Evolutionary conservation across 2,797 vertebrate genomes (phyloP), one percentile per base, ranked within the genome.

Genomic region (Glyptemys insculpta): DNA sequence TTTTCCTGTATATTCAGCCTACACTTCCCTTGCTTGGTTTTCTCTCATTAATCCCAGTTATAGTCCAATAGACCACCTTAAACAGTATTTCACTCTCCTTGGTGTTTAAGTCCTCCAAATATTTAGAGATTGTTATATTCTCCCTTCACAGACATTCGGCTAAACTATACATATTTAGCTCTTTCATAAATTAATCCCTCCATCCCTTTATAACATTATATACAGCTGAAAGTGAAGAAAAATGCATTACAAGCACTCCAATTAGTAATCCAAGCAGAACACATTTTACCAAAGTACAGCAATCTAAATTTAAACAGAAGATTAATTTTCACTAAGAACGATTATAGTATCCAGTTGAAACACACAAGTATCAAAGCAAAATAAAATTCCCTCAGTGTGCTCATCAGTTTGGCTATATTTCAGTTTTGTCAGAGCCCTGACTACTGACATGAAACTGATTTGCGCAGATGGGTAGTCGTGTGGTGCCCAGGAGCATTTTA

Each of bases 361-460:
- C 74, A 86, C 23, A 31, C 56, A 81, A 87, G 49, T 85, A 83
- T 49, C 52, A 90, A 90, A 96, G 41, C 85, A 92, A 88, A 96
- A 41, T 83, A 89, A 93, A 95, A 37, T 85, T 62, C 83, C 3
- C 0, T 50, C 94, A n/a, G 81, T 62, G 52, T 4, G 0, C 84
- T 21, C 52, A 34, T 85, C 78, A 86, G 82, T 62, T 91, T 95
- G 93, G 96, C 76, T 47, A 21, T 62, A 56, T 81, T 78, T 87
- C 94, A 92, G 88, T 44, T 96, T 91, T 94, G 41, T 87, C 84
- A 91, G 89, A 95, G 84, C 87, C n/a, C 92, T 95, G 89, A 93
- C 52, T 34, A 47, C 57, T 90, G 84, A 92, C 74, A 88, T 41
- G 81, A 92, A 91, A 84, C 88, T 94, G 81, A 89, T 86, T 96